A percentile compares a stretch with the other conserved stretches of the same genome.
phyloP scores from a whole-genome alignment of 2,113 vertebrate species.

The Notarius quadriscutis region DNA sequence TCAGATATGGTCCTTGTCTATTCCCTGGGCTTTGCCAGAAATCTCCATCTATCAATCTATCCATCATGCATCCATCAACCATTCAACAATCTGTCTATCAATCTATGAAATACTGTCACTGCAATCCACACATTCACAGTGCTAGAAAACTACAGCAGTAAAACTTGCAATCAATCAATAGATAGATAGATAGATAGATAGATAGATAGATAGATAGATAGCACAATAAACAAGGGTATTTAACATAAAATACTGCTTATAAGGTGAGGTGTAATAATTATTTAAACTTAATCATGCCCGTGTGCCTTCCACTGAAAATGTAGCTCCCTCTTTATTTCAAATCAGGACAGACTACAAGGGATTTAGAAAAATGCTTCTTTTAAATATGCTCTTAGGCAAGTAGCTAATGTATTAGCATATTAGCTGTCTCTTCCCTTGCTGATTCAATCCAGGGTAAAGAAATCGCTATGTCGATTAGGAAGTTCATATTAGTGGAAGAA shows the following conservation, averaged over 20 bases:
- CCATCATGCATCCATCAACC: background rate
- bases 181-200: background rate
- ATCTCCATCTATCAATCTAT: conserved; percentile 36
- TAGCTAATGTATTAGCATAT: background rate
- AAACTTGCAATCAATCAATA: background rate
- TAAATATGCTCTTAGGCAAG: background rate
- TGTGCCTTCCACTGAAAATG: background rate
- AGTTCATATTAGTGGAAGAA: background rate
- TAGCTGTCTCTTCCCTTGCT: background rate
- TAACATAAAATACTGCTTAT: background rate
- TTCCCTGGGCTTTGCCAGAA: conserved; percentile 42
- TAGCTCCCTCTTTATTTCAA: background rate
- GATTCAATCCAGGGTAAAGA: background rate
- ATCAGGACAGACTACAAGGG: background rate
- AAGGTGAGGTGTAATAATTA: background rate
- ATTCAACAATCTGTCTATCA: conserved; percentile 12
- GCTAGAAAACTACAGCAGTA: background rate
- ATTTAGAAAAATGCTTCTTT: background rate
- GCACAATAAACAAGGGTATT: background rate
- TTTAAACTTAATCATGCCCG: background rate
- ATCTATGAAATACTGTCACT: background rate
- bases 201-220: background rate
- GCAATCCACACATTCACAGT: background rate
- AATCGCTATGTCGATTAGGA: background rate
- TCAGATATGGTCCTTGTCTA: background rate